A percentile compares a stretch with the other conserved stretches of the same genome.
Conservation (phyloP, 92 coral and sea anemone species). For the Actinernus sp. region DNA sequence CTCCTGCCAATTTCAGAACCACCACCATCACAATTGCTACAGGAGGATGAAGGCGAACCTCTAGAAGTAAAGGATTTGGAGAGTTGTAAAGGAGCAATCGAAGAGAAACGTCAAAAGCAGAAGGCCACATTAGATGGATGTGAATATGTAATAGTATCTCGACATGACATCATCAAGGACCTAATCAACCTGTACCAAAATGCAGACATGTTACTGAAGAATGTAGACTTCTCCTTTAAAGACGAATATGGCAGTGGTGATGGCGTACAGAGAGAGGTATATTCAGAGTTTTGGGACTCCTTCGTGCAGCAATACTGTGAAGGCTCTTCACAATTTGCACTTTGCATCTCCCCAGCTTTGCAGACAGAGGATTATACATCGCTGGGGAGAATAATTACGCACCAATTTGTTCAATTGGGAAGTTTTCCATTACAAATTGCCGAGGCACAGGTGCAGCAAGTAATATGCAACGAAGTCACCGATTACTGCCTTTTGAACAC, state of each 20-base stretch:
- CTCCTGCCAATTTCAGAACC: no score
- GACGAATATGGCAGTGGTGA: conserved; percentile 52
- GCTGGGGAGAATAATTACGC: conserved; percentile 48
- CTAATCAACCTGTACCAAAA: conserved; percentile 26
- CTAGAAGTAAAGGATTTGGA: no score
- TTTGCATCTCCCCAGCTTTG: conserved; percentile 18
- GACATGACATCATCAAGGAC: no score
- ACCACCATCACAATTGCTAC: no score
- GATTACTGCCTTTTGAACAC: conserved; percentile 29
- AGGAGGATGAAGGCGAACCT: no score
- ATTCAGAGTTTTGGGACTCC: conserved; percentile 50
- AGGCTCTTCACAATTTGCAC: conserved; percentile 19
- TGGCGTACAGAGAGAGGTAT: conserved; percentile 51
- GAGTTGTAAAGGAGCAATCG: no score
- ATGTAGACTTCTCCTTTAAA: conserved; percentile 9
- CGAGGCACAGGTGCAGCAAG: conserved; percentile 24
- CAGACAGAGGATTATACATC: conserved; percentile 33
- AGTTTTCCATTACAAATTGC: conserved; percentile 51
- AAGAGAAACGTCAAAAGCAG: no score
- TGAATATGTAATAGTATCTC: no score
- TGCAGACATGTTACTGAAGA: conserved; percentile 9
- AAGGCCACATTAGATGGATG: no score
- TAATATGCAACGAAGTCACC: conserved; percentile 25
- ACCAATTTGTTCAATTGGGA: conserved; percentile 44
- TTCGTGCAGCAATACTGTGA: conserved; percentile 41